phyloP scores from a whole-genome alignment of 92 coral and sea anemone species.

The Nematostella vectensis region DNA sequence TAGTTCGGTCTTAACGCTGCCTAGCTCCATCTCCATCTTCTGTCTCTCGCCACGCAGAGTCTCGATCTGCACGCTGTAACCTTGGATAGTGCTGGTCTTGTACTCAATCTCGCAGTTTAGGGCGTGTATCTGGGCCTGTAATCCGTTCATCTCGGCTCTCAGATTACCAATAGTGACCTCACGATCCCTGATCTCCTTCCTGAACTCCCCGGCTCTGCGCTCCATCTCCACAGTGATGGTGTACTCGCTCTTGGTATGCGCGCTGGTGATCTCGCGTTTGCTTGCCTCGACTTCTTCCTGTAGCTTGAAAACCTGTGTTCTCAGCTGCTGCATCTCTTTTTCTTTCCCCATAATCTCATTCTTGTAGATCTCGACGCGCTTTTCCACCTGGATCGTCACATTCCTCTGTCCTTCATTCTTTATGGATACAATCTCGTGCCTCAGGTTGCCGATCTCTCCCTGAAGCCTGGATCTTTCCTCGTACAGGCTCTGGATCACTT shows the following conservation, averaged over 20 bases:
- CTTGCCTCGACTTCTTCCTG: background rate
- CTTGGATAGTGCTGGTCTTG: constrained; percentile 2
- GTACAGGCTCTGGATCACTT: background rate
- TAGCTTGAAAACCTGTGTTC: background rate
- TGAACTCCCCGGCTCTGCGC: background rate
- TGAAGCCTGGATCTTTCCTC: background rate
- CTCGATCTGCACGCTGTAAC: constrained; percentile 1
- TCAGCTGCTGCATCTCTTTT: background rate
- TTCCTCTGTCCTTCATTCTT: background rate
- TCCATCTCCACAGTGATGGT: background rate
- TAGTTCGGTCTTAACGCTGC: background rate
- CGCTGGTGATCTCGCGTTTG: background rate
- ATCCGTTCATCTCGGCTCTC: constrained; percentile 1
- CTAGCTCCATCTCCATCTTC: background rate
- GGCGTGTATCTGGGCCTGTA: background rate
- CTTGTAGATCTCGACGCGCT: constrained; percentile 2
- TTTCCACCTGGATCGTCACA: background rate
- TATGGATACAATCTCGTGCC: background rate
- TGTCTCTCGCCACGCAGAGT: background rate
- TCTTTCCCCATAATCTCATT: constrained; percentile 4
- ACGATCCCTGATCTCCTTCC: constrained; percentile 3
- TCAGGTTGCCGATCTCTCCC: background rate
- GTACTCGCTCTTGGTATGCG: constrained; percentile 4
- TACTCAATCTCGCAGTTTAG: background rate
- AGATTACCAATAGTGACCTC: constrained; percentile 1